Percentiles rank a stretch among this genome's conserved stretches.
Evolutionary conservation across 1,140 invertebrate species (phyloP).

Genomic region (Aphis craccivora): DNA sequence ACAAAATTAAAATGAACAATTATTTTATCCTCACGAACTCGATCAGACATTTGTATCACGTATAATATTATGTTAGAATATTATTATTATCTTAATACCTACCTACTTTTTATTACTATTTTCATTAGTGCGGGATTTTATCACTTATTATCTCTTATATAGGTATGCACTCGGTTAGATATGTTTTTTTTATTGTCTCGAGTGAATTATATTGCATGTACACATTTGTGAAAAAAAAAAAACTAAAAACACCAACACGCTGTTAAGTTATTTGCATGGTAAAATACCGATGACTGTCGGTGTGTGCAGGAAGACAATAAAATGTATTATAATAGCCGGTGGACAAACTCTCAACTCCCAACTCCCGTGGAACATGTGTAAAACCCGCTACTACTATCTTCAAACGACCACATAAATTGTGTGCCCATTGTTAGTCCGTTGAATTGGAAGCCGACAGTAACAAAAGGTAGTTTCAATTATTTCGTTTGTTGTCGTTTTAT

Average conservation of each 20-base stretch:
- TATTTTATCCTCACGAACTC: not conserved
- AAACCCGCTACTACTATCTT: constrained; percentile 55
- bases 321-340: constrained; percentile 45
- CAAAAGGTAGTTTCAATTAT: constrained; percentile 58
- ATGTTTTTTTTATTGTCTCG: constrained; percentile 44
- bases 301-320: constrained; percentile 51
- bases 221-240: constrained; percentile 34
- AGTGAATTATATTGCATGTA: constrained; percentile 38
- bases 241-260: constrained; percentile 39
- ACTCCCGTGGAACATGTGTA: constrained; percentile 52
- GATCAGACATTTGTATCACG: not conserved
- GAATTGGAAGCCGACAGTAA: constrained; percentile 56
- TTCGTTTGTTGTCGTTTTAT: constrained; percentile 55
- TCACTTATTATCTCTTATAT: constrained; percentile 27
- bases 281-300: constrained; percentile 49
- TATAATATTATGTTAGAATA: constrained; percentile 19
- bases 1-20: not conserved
- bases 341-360: constrained; percentile 50
- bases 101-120: not conserved
- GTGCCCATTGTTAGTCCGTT: constrained; percentile 52
- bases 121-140: constrained; percentile 31
- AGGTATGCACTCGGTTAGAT: not conserved
- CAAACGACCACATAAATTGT: constrained; percentile 55
- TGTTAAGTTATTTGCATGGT: constrained; percentile 57
- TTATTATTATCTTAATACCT: constrained; percentile 5